These are phyloP conservation scores for Centropus bengalensis DNA, from an alignment of 2,113 vertebrate species.

Conservation along the genomic window DNA sequence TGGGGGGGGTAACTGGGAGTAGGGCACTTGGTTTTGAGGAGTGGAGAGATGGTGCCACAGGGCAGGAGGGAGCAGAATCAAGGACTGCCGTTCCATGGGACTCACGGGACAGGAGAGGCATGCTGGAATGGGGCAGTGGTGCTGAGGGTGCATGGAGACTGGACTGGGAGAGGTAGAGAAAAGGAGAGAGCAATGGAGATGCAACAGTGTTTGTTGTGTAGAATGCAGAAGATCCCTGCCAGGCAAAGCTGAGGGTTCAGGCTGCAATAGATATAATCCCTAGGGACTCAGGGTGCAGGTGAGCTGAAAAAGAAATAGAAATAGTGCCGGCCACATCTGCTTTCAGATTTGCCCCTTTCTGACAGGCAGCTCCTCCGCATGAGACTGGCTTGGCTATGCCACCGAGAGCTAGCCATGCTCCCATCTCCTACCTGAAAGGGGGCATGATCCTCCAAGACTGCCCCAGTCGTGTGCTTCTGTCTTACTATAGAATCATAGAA, in stretches of 20 bases:
- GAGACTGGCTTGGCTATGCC: neutral
- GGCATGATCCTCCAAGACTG: neutral
- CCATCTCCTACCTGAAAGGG: neutral
- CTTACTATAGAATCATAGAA: neutral
- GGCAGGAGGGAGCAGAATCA: neutral
- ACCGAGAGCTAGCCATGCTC: neutral
- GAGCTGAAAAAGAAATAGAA: neutral
- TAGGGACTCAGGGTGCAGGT: neutral
- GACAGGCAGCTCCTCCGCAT: neutral
- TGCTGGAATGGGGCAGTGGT: neutral
- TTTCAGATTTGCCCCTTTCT: neutral
- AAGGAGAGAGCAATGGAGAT: neutral
- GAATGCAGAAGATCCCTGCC: neutral
- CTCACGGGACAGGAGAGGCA: neutral
- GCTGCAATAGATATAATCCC: neutral
- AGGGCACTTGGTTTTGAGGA: neutral
- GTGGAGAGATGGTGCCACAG: neutral
- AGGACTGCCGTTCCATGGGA: neutral
- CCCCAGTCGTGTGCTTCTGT: neutral
- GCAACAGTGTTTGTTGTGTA: neutral
- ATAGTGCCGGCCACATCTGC: neutral
- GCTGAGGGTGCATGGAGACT: neutral
- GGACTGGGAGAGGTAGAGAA: neutral
- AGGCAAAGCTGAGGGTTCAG: neutral
- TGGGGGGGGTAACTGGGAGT: neutral